These are phyloP conservation scores for Coreoperca whiteheadi DNA, from an alignment of 2,113 vertebrate species.

Conservation along the genomic window DNA sequence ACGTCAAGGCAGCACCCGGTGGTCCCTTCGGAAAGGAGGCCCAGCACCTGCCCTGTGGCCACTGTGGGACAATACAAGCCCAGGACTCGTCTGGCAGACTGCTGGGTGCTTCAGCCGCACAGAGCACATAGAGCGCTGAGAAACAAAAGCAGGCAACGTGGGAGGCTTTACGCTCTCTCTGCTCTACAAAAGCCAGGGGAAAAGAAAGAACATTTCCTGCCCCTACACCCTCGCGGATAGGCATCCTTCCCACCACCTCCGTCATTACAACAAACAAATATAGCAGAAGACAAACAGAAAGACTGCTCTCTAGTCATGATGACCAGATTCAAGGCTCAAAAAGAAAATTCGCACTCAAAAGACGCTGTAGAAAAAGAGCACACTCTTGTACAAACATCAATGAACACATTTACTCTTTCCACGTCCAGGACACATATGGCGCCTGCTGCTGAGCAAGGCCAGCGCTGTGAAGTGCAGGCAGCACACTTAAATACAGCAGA, in stretches of 20 bases:
- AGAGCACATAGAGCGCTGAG: slow-evolving; percentile 30
- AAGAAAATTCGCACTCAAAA: slow-evolving; percentile 47
- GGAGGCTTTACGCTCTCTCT: slow-evolving; percentile 73
- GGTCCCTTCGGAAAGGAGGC: slow-evolving; percentile 44
- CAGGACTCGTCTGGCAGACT: slow-evolving; percentile 56
- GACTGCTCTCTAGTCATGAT: slow-evolving; percentile 40
- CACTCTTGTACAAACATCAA: slow-evolving; percentile 60
- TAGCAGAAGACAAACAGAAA: slow-evolving; percentile 54
- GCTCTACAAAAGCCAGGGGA: slow-evolving; percentile 73
- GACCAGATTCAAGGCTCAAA: slow-evolving; percentile 37
- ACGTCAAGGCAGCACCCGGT: slow-evolving; percentile 44
- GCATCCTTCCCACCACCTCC: slow-evolving; percentile 68
- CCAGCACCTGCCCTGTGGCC: slow-evolving; percentile 59
- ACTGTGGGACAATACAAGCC: slow-evolving; percentile 54
- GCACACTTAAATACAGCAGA: slow-evolving; percentile 56
- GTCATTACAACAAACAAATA: slow-evolving; percentile 73
- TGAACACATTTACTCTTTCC: slow-evolving; percentile 70
- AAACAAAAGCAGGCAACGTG: slow-evolving; percentile 77
- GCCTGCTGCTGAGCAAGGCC: slow-evolving; percentile 64
- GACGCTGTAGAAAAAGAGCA: slow-evolving; percentile 58
- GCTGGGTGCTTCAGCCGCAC: slow-evolving; percentile 54
- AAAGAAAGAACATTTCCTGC: slow-evolving; percentile 73
- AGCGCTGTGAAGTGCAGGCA: slow-evolving; percentile 55
- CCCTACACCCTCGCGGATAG: slow-evolving; percentile 65
- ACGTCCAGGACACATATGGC: slow-evolving; percentile 63